These are phyloP conservation scores for Aurelia aurita complex sp. Pacific DNA, from an alignment of 30 jellyfish, hydroid and myxozoan species.

Conservation along the genomic window DNA sequence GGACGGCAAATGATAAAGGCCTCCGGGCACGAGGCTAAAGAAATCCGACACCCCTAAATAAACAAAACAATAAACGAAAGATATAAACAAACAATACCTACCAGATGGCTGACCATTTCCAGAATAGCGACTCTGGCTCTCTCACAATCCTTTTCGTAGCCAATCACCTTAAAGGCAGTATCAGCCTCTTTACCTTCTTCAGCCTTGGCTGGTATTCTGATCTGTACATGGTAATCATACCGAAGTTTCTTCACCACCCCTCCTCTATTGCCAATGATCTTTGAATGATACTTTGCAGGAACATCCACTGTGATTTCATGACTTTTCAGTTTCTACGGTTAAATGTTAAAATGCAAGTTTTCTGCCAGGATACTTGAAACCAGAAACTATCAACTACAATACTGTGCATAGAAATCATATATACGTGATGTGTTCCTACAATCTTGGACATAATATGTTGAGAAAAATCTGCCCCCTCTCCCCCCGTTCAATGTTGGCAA, in stretches of 20 bases:
- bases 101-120: constrained; percentile 80
- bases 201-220: constrained; percentile 76
- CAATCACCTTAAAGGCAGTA: constrained; percentile 63
- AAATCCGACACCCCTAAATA: too few species aligned
- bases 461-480: too few species aligned
- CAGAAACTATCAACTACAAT: too few species aligned
- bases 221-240: constrained; percentile 72
- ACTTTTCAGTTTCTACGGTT: constrained; percentile 35
- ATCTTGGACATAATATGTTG: too few species aligned
- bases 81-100: constrained; percentile 1
- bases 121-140: constrained; percentile 82
- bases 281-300: constrained; percentile 80
- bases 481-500: too few species aligned
- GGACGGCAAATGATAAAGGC: too few species aligned
- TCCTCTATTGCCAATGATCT: constrained; percentile 90
- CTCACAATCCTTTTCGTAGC: constrained; percentile 78
- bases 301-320: constrained; percentile 75
- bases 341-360: not conserved
- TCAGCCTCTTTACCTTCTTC: constrained; percentile 52
- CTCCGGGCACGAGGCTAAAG: too few species aligned
- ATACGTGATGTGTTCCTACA: too few species aligned
- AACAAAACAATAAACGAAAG: too few species aligned
- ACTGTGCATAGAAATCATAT: too few species aligned
- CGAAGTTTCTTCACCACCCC: constrained; percentile 82
- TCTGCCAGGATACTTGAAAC: constrained; percentile 9